Evolutionary conservation across 2,113 vertebrate species (phyloP).

Genomic region (Chlamydotis undulata): DNA sequence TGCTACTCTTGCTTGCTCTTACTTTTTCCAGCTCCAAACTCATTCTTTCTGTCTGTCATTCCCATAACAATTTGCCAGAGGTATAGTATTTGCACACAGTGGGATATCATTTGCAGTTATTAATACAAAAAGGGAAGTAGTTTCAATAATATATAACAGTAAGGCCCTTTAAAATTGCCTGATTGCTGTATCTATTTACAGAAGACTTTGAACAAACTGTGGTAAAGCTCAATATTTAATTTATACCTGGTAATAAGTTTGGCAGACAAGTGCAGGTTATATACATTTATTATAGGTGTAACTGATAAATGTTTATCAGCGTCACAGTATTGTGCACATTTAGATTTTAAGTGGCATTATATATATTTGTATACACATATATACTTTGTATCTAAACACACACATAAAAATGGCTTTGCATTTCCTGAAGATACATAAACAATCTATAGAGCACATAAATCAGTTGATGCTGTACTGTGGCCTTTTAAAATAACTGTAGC

Average conservation of each 20-base stretch:
- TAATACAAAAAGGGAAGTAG: background rate
- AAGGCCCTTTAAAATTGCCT: background rate
- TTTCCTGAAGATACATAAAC: background rate
- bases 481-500: background rate
- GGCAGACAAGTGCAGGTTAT: background rate
- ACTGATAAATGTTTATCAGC: background rate
- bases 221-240: background rate
- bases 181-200: background rate
- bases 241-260: background rate
- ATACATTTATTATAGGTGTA: background rate
- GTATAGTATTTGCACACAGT: background rate
- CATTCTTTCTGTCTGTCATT: background rate
- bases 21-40: background rate
- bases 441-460: background rate
- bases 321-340: background rate
- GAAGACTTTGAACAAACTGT: background rate
- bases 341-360: background rate
- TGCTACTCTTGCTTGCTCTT: background rate
- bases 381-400: background rate
- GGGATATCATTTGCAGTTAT: background rate
- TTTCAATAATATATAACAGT: background rate
- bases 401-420: background rate
- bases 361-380: background rate
- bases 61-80: background rate
- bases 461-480: background rate